Conservation (phyloP, 2,888 invertebrate species). For the Papilio gigon region DNA sequence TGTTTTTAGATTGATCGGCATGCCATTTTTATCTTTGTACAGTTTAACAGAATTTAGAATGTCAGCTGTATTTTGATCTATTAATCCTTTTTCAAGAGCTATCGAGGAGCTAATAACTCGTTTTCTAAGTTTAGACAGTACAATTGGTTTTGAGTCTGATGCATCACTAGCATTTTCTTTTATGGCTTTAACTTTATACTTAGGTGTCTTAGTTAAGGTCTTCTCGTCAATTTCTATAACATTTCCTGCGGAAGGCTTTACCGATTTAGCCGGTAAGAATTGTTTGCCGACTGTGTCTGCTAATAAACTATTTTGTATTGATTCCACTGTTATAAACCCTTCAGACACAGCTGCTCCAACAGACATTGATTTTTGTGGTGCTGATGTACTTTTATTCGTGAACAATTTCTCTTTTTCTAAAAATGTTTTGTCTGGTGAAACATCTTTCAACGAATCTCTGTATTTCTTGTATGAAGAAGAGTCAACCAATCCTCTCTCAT, state of each 20-base stretch:
- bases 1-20: conserved; percentile 87
- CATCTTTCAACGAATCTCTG: conserved; percentile 65
- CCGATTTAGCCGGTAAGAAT: conserved; percentile 53
- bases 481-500: conserved; percentile 86
- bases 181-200: conserved; percentile 85
- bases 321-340: conserved; percentile 80
- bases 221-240: conserved; percentile 83
- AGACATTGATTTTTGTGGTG: conserved; percentile 79
- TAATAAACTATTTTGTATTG: conserved; percentile 73
- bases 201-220: conserved; percentile 84
- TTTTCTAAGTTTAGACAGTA: conserved; percentile 90
- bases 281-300: conserved; percentile 61
- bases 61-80: conserved; percentile 89
- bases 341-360: conserved; percentile 83
- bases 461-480: conserved; percentile 77
- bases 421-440: conserved; percentile 85
- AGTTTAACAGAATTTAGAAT: conserved; percentile 84
- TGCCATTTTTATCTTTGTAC: conserved; percentile 82
- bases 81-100: conserved; percentile 89
- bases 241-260: conserved; percentile 62
- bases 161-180: conserved; percentile 75
- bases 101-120: conserved; percentile 88
- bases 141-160: conserved; percentile 85
- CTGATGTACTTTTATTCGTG: conserved; percentile 55
- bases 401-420: conserved; percentile 79